Evolutionary conservation across 2,113 vertebrate species (phyloP), one percentile per base, ranked within the genome.

Genomic region (Himantopus leucocephalus): DNA sequence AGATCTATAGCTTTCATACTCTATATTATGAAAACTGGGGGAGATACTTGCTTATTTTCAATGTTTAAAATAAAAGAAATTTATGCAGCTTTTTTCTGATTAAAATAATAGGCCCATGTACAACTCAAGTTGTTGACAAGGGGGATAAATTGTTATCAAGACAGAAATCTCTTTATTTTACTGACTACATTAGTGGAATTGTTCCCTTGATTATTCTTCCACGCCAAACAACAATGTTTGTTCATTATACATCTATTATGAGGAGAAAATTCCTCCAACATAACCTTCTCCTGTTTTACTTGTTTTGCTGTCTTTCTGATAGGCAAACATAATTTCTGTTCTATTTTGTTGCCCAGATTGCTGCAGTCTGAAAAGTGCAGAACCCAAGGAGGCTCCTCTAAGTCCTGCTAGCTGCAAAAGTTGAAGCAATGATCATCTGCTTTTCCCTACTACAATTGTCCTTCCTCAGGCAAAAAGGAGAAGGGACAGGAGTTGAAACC

Each of bases 201-300:
- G 62, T 94, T 92, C 24, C 32, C 30, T 84, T 93, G 64, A 89
- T 90, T 92, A 16, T 76, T 95, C 93, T 90, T 85, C n/a, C 18
- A 83, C 1, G 0, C 2, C 85, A 76, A 68, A 52, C 37, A 76
- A 55, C 21, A 59, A 79, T 60, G 32, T 56, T 79, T 76, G 45
- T 63, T 96, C 76, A 90, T 94, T 94, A 85, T 50, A 34, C 14
- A 50, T 59, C 41, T 85, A 81, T 79, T 86, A 86, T 18, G 12
- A 64, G 74, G 15, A 88, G 23, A 94, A 95, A 87, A 91, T 78
- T 89, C 30, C 16, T 75, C 27, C 34, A 39, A 55, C 26, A 60
- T 56, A 80, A 68, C 8, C 18, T 71, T 79, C 59, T 73, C 29
- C 8, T 58, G 4, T 77, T 96, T 92, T 56, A 50, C 47, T 81